Conservation (phyloP, 2,797 vertebrate species). For the Etheostoma nigrum region DNA sequence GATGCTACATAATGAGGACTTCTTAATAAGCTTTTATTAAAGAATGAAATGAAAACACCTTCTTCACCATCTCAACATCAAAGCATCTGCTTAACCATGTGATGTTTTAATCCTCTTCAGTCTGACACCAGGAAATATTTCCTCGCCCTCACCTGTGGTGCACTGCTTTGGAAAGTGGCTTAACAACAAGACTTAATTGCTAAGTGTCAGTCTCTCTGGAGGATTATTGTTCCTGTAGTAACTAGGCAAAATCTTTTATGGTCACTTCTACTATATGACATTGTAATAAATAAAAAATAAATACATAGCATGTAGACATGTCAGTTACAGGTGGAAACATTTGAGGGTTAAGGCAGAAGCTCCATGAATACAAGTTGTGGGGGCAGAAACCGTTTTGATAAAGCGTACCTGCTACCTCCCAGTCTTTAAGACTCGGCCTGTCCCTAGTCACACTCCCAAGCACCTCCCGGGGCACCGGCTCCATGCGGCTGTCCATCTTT, state of each 20-base stretch:
- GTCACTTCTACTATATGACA: background rate
- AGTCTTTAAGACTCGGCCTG: slow-evolving; percentile 84
- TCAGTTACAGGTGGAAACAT: slow-evolving; percentile 15
- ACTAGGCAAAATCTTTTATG: background rate
- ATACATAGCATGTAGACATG: background rate
- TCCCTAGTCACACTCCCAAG: slow-evolving; percentile 93
- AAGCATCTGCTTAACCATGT: slow-evolving; percentile 31
- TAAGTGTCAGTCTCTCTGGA: background rate
- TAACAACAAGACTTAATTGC: background rate
- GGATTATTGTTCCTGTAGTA: background rate
- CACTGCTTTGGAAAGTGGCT: background rate
- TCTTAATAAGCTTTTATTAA: background rate
- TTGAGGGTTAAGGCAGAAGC: background rate
- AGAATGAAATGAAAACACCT: no score
- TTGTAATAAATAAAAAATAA: background rate
- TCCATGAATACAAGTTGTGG: background rate
- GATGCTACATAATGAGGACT: background rate
- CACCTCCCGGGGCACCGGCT: slow-evolving; percentile 91
- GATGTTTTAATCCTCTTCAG: slow-evolving; percentile 47
- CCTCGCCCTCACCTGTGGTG: background rate
- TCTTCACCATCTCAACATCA: background rate
- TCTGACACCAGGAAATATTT: slow-evolving; percentile 29
- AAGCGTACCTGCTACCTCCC: slow-evolving; percentile 90
- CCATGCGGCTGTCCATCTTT: slow-evolving; percentile 90
- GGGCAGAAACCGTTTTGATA: background rate